A percentile compares a stretch with the other conserved stretches of the same genome.
These are phyloP conservation scores for Rhimphoctona megacephalus DNA, from an alignment of 2,888 invertebrate genomes.

Conservation along the genomic window DNA sequence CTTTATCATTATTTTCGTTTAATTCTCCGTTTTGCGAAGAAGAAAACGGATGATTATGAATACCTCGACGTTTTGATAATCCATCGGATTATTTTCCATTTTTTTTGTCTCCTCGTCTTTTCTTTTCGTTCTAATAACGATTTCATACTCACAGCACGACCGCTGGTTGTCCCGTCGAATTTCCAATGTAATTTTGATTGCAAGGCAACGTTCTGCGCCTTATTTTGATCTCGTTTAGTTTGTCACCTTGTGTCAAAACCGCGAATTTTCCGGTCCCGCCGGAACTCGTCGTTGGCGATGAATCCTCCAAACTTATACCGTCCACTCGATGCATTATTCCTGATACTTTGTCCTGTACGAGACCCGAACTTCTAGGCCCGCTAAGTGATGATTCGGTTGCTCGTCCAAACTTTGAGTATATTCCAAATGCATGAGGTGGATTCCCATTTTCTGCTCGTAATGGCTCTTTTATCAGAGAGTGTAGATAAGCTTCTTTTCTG, in stretches of 20 bases:
- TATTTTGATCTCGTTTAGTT: slow-evolving; percentile 85
- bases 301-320: slow-evolving; percentile 82
- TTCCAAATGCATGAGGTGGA: slow-evolving; percentile 81
- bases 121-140: background rate
- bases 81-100: background rate
- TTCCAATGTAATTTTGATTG: slow-evolving; percentile 74
- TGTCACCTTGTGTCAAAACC: slow-evolving; percentile 86
- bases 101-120: background rate
- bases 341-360: slow-evolving; percentile 81
- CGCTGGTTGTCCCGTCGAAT: slow-evolving; percentile 76
- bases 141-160: slow-evolving; percentile 80
- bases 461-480: slow-evolving; percentile 79
- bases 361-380: slow-evolving; percentile 71
- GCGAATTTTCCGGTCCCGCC: slow-evolving; percentile 67
- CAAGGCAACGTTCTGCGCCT: slow-evolving; percentile 77
- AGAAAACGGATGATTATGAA: background rate
- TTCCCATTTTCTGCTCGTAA: slow-evolving; percentile 80
- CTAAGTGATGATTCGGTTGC: slow-evolving; percentile 72
- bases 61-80: background rate
- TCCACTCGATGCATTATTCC: slow-evolving; percentile 83
- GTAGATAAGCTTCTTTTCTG: slow-evolving; percentile 80
- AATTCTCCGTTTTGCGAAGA: slow-evolving; percentile 7
- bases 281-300: slow-evolving; percentile 71
- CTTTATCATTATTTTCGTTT: background rate
- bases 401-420: slow-evolving; percentile 80